These are phyloP conservation scores for Sacculina carcini DNA, from an alignment of 2,888 invertebrate species.

Conservation along the genomic window DNA sequence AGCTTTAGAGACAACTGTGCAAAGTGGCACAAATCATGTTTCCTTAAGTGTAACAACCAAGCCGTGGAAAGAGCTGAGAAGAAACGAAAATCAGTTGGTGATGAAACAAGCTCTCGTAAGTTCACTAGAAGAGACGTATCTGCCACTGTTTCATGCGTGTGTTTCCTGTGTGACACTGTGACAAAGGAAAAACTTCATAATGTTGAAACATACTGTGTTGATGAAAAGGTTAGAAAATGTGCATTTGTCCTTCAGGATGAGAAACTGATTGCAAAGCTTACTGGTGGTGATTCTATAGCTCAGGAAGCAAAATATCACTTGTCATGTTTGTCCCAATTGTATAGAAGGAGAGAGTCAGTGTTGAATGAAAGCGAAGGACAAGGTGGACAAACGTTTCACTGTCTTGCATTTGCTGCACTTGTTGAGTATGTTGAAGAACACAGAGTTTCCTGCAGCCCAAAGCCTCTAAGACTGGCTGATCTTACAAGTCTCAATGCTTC, in stretches of 20 bases:
- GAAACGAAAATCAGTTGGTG: not conserved
- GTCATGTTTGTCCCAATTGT: too few species aligned
- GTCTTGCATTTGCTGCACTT: not conserved
- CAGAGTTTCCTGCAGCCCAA: not conserved
- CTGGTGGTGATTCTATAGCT: too few species aligned
- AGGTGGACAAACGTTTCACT: not conserved
- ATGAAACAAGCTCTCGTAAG: not conserved
- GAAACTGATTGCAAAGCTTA: too few species aligned
- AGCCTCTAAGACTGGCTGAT: not conserved
- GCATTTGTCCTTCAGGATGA: too few species aligned
- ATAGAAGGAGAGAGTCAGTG: too few species aligned
- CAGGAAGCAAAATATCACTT: too few species aligned
- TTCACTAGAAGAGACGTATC: not conserved
- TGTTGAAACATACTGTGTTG: too few species aligned
- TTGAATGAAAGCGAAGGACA: not conserved
- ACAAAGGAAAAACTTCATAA: not conserved
- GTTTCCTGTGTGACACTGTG: not conserved
- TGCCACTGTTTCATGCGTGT: not conserved
- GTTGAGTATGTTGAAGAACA: not conserved
- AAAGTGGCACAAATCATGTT: not conserved
- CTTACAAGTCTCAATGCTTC: not conserved
- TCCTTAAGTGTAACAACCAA: not conserved
- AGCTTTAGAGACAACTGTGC: not conserved
- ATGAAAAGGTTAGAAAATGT: too few species aligned
- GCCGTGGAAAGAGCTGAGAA: not conserved